These are phyloP conservation scores for Lysandra coridon DNA, from an alignment of 2,888 invertebrate genomes.

Conservation along the genomic window DNA sequence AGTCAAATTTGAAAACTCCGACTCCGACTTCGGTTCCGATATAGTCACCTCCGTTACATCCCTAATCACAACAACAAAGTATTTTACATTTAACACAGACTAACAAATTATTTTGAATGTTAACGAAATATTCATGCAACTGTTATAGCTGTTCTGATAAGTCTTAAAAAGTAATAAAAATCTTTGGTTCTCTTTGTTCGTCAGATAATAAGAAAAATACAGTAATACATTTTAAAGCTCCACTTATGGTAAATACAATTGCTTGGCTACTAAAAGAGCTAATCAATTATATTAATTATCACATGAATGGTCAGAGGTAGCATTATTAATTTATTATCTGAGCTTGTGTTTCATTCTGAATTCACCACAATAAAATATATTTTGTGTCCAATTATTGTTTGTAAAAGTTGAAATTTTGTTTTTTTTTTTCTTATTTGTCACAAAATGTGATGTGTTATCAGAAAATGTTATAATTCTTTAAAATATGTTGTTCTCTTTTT, in stretches of 20 bases:
- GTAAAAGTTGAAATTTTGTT: background rate
- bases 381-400: background rate
- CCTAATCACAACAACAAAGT: too few relatives aligned
- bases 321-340: constrained; percentile 7
- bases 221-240: too few relatives aligned
- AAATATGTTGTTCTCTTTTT: background rate
- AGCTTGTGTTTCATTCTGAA: constrained; percentile 25
- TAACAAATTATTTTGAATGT: too few relatives aligned
- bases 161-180: too few relatives aligned
- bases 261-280: background rate
- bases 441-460: background rate
- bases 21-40: too few relatives aligned
- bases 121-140: too few relatives aligned
- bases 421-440: background rate
- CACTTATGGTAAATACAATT: background rate
- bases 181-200: too few relatives aligned
- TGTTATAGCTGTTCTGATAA: too few relatives aligned
- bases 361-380: background rate
- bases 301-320: constrained; percentile 17
- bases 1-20: too few relatives aligned
- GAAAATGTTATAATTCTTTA: background rate
- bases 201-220: too few relatives aligned
- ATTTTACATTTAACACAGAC: too few relatives aligned
- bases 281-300: background rate
- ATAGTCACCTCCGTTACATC: too few relatives aligned